Percentiles rank a stretch among this genome's conserved stretches.
Evolutionary conservation across 2,888 invertebrate species (phyloP).

Genomic region (Aethes cnicana): DNA sequence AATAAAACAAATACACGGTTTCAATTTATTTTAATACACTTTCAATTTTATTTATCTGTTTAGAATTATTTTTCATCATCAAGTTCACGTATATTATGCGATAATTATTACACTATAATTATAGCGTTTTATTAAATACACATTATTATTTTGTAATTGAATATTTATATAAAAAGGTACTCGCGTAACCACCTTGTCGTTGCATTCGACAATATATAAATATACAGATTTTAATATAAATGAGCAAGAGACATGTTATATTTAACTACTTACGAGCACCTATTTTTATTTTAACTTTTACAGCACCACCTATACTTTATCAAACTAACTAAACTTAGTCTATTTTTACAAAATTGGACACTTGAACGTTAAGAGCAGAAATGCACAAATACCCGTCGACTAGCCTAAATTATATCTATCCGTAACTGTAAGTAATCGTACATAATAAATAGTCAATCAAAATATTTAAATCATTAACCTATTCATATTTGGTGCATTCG

Average conservation of each 20-base stretch:
- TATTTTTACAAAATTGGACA: conserved; percentile 78
- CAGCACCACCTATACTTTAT: conserved; percentile 60
- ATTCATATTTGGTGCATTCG: conserved; percentile 57
- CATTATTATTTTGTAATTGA: conserved; percentile 44
- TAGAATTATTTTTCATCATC: conserved; percentile 44
- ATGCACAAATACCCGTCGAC: conserved; percentile 82
- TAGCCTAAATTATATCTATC: conserved; percentile 54
- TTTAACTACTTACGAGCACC: conserved; percentile 52
- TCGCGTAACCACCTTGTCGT: conserved; percentile 75
- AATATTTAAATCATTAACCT: conserved; percentile 39
- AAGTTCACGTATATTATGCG: conserved; percentile 37
- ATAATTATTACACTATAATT: conserved; percentile 35
- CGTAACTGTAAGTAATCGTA: conserved; percentile 39
- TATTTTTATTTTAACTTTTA: conserved; percentile 46
- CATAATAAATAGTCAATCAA: conserved; percentile 33
- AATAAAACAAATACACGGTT: conserved; percentile 40
- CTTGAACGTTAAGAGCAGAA: conserved; percentile 59
- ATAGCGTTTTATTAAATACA: conserved; percentile 39
- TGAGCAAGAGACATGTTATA: conserved; percentile 43
- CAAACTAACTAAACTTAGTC: conserved; percentile 41
- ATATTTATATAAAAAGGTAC: conserved; percentile 70
- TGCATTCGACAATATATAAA: conserved; percentile 47
- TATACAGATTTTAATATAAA: conserved; percentile 40
- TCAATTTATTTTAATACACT: conserved; percentile 34
- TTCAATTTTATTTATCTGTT: conserved; percentile 33